Conservation (phyloP, 1,140 invertebrate genomes). For the Musca domestica region DNA sequence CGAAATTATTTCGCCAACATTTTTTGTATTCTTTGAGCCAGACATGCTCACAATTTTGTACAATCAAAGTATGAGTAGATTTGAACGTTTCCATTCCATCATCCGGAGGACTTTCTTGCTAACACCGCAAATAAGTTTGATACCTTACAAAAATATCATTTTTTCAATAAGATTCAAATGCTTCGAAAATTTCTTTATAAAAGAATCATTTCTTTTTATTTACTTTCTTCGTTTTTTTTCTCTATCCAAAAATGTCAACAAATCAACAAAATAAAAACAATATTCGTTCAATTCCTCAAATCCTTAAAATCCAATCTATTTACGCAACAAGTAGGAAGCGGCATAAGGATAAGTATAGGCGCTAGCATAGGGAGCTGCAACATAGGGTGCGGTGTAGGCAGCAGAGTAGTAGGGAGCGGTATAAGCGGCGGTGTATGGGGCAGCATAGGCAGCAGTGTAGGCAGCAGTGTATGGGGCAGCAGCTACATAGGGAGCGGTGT, state of each 20-base stretch:
- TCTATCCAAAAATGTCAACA: too few species aligned
- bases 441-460: slow-evolving; percentile 12
- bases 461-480: slow-evolving; percentile 27
- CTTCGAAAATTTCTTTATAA: too few species aligned
- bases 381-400: slow-evolving; percentile 7
- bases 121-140: too few species aligned
- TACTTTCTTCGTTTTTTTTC: background rate
- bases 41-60: too few species aligned
- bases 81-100: too few species aligned
- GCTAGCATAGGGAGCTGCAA: slow-evolving; percentile 7
- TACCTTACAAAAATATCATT: too few species aligned
- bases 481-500: slow-evolving; percentile 29
- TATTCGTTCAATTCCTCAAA: background rate
- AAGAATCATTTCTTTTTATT: too few species aligned
- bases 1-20: too few species aligned
- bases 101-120: too few species aligned
- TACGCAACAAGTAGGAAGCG: slow-evolving; percentile 24
- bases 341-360: background rate
- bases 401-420: slow-evolving; percentile 25
- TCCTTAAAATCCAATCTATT: background rate
- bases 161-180: too few species aligned
- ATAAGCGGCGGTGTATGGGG: slow-evolving; percentile 25
- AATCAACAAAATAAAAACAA: background rate
- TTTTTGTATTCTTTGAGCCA: too few species aligned
- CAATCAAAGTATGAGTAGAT: too few species aligned